Conservation (phyloP, 2,113 vertebrate species). For the Dromaius novaehollandiae region DNA sequence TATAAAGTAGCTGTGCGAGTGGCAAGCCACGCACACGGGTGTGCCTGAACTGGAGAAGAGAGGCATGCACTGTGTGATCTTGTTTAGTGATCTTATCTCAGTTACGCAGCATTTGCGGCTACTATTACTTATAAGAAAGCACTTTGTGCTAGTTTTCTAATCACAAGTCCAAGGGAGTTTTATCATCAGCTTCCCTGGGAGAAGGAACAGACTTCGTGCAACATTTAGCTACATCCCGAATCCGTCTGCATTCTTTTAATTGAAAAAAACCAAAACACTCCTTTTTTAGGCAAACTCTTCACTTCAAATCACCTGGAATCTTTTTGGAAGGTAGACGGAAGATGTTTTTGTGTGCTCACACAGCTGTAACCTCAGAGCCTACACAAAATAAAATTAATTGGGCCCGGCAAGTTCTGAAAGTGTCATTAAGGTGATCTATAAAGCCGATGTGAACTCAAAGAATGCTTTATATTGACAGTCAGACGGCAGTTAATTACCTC, state of each 20-base stretch:
- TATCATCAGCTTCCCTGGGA: not conserved
- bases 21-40: too few species aligned
- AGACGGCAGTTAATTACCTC: not conserved
- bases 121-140: not conserved
- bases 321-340: not conserved
- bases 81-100: not conserved
- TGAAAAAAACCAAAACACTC: not conserved
- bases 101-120: not conserved
- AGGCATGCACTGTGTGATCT: not conserved
- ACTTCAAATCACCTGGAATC: not conserved
- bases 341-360: not conserved
- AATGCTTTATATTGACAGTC: not conserved
- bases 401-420: not conserved
- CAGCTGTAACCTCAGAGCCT: not conserved
- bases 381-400: not conserved
- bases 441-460: not conserved
- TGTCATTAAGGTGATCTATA: not conserved
- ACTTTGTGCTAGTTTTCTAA: not conserved
- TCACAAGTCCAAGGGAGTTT: not conserved
- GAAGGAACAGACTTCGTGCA: not conserved
- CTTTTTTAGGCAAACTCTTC: not conserved
- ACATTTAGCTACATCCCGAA: not conserved
- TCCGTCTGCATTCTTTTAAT: not conserved
- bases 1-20: not conserved
- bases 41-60: not conserved